Base-by-base conservation (phyloP, 2,888 invertebrate genomes). In the Ctenicera cuprea region DNA sequence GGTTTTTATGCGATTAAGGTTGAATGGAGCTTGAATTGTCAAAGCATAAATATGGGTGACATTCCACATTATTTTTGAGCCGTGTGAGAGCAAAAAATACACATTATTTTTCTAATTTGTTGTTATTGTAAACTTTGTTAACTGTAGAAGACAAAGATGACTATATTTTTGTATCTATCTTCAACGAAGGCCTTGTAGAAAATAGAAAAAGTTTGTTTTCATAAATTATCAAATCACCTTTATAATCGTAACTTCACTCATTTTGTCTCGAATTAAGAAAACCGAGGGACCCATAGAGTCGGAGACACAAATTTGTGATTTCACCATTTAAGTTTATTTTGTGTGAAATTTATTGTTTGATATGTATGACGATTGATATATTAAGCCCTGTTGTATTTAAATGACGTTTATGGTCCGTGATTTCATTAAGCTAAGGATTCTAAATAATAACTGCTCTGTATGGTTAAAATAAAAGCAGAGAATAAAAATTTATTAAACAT, bases 341-440 rank as follows among this genome's bases (percentile, higher is more conserved):
- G 26, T 26, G 26, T 26, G 26, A 3, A 26, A 26, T 26, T 2
- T 12, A 38, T 38, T 38, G 3, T 38, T 38, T 12, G 37, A 33
- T 33, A 8, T 33, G 4, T 38, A 14, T 45, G 16, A 48, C 48
- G 7, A 14, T 48, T 48, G 48, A 20, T 11, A n/a, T n/a, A 48
- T 11, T 18, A 48, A 18, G 3, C 11, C 48, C 9, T 14, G n/a
- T 16, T 33, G 26, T 26, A 26, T 26, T 5, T 3, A 26, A 2
- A 5, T 26, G 33, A 18, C 48, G 26, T 20, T 45, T 45, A 18
- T 48, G 5, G n/a, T 5, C 11, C 7, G 26, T 26, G 3, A 30
- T 54, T 50, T 54, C 0, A 54, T 54, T 54, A 30, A n/a, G 14
- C 54, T 52, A 54, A 54, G 54, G 14, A 54, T 54, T 54, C 54